Evolutionary conservation across 2,113 vertebrate species (phyloP), one percentile per base, ranked within the genome.

Genomic region (Nothobranchius furzeri): DNA sequence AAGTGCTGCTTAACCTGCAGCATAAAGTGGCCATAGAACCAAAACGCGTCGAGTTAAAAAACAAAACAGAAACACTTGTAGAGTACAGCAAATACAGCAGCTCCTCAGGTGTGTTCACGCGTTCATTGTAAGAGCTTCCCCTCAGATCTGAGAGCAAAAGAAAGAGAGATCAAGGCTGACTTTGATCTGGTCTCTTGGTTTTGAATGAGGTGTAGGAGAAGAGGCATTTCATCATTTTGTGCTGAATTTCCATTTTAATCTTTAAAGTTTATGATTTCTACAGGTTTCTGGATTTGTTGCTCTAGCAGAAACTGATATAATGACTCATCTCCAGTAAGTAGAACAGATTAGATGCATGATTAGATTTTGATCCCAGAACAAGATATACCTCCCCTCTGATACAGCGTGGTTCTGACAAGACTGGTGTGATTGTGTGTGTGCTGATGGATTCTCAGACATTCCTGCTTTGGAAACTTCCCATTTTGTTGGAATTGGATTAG

Each of bases 121-220:
- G 63, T 52, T 73, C 54, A 65, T 54, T 51, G 64, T 51, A 30
- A 15, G 60, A 52, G 76, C 70, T 69, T 50, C 58, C 65, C 82
- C 60, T 81, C 78, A 76, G 75, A 85, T 81, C 60, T 52, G 72
- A 78, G 67, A 37, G 62, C 24, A 7, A 80, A 87, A 72, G 81
- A 85, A 85, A 48, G 70, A 81, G 64, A 81, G 69, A 90, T 85
- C 82, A 86, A 73, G 79, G 74, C 42, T 36, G 75, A 24, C 81
- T 89, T 84, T 88, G 89, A 89, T 89, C 77, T 77, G 68, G 85
- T 89, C 37, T 76, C 57, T 84, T 14, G 47, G 58, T 75, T 75
- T 71, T 47, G 15, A 69, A 25, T 3, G 36, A 65, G 68, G 48
- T 4, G 5, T 0, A 59, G 60, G 58, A 67, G 60, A 61, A 49